Base-by-base conservation (phyloP, 1,140 invertebrate species). In the Pseudobourletiella spinata region DNA sequence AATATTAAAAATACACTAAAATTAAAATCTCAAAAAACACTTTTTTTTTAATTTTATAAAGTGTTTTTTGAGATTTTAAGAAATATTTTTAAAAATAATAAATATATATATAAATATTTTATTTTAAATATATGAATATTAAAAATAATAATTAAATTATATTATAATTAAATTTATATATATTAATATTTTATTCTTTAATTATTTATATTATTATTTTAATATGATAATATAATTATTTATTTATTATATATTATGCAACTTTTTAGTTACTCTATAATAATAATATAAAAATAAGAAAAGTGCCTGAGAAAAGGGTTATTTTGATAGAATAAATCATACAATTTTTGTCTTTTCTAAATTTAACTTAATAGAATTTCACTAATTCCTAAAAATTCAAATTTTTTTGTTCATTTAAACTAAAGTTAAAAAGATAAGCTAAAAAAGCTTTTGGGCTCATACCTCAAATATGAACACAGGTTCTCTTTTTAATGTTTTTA, bases 361-460 rank as follows among this genome's bases (percentile, higher is more conserved):
- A 48, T 66, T 55, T 50, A 59, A 51, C 11, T 22, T 20, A 58
- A 57, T 58, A 56, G 43, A 55, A 56, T 58, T 59, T 26, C 20
- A 63, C 50, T 61, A 66, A 26, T 58, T 54, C 64, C 46, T 59
- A 30, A 51, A 66, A 58, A 54, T 44, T 68, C 46, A 48, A 48
- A 48, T 15, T 48, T 48, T 48, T 18, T 8, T 18, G 46, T n/a
- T 48, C 46, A 15, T 48, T 18, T 48, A 48, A 48, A n/a, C 46
- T 48, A 48, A 20, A 20, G 6, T 15, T 48, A 48, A 48, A 48
- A 60, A 68, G 46, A 58, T 70, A 70, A 70, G 68, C 68, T 70
- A 70, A 64, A 64, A 44, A 70, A 70, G 66, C 68, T 70, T 65
- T 28, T 61, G 68, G 68, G 68, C 32, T 68, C 68, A 70, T 70